Conservation (phyloP, 2,113 vertebrate species). For the Manacus vitellinus region DNA sequence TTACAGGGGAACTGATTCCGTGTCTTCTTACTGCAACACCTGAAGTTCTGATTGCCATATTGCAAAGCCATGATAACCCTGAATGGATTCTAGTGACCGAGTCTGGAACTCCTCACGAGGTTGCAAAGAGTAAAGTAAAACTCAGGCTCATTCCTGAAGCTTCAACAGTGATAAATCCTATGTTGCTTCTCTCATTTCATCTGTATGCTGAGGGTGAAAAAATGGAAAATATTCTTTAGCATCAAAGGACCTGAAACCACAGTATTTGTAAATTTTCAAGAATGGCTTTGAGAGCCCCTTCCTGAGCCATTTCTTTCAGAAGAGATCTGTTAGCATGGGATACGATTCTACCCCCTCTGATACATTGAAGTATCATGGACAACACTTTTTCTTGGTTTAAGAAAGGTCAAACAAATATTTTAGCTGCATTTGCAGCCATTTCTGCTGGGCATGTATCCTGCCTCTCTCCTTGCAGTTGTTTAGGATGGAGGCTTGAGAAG, state of each 20-base stretch:
- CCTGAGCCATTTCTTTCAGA: neutral
- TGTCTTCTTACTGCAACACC: neutral
- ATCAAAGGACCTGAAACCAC: neutral
- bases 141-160: neutral
- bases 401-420: neutral
- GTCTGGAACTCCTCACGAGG: neutral
- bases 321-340: accelerated
- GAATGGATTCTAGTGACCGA: neutral
- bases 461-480: neutral
- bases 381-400: neutral
- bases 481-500: neutral
- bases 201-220: neutral
- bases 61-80: neutral
- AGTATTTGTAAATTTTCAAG: neutral
- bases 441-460: neutral
- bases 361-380: neutral
- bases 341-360: neutral
- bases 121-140: neutral
- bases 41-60: neutral
- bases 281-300: neutral
- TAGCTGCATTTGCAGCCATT: neutral
- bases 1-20: neutral
- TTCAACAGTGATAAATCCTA: neutral
- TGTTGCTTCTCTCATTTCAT: neutral
- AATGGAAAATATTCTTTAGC: neutral